A percentile compares a stretch with the other conserved stretches of the same genome.
These are phyloP conservation scores for Palaemon carinicauda DNA, from an alignment of 1,140 invertebrate genomes.

Conservation along the genomic window DNA sequence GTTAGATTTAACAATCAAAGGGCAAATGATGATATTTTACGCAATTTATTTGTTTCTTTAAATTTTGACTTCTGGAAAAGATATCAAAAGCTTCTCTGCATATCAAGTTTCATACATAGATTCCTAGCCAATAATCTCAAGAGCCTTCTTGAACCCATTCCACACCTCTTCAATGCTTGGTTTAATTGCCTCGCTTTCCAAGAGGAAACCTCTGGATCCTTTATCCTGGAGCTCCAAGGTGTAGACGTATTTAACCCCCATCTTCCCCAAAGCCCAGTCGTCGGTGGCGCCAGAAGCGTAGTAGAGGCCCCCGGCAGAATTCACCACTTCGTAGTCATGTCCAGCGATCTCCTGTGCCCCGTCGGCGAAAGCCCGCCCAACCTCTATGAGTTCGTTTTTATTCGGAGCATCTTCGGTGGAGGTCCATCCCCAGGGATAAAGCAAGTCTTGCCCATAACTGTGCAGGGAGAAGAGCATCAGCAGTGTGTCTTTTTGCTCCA, in stretches of 20 bases:
- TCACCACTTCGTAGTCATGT: background rate
- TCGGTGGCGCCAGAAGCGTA: slow-evolving; percentile 64
- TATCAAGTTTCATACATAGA: no score
- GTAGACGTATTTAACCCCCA: slow-evolving; percentile 64
- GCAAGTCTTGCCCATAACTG: slow-evolving; percentile 86
- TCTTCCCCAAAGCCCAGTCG: slow-evolving; percentile 66
- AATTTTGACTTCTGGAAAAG: no score
- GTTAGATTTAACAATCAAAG: no score
- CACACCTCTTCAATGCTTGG: slow-evolving; percentile 80
- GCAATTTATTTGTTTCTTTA: no score
- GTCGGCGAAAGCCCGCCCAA: background rate
- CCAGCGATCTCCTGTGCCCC: background rate
- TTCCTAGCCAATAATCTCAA: no score
- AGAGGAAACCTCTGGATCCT: slow-evolving; percentile 76
- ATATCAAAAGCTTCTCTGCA: no score
- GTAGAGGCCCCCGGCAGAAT: slow-evolving; percentile 59
- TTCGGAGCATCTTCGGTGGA: background rate
- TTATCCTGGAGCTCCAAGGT: slow-evolving; percentile 82
- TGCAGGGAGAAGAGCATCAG: slow-evolving; percentile 84
- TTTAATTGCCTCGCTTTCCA: slow-evolving; percentile 74
- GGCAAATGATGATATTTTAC: no score
- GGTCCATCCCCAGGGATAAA: slow-evolving; percentile 79
- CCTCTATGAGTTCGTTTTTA: background rate
- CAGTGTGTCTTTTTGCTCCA: slow-evolving; percentile 62
- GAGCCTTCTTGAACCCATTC: slow-evolving; percentile 65